Conservation (phyloP, 2,888 invertebrate genomes). For the Diadegma fenestrale region DNA sequence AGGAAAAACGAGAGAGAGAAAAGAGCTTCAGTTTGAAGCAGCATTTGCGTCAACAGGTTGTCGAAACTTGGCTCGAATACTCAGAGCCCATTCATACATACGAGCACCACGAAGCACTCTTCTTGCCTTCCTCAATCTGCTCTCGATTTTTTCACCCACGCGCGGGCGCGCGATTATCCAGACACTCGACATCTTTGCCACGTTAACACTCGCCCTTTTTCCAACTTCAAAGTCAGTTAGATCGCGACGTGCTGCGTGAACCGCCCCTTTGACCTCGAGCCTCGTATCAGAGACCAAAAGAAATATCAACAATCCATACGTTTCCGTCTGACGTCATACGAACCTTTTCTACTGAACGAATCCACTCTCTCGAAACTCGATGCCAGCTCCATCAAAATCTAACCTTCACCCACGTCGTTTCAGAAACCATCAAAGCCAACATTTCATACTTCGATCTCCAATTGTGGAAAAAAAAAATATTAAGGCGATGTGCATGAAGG, state of each 20-base stretch:
- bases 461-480: background rate
- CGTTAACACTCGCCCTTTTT: constrained; percentile 24
- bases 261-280: constrained; percentile 27
- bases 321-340: constrained; percentile 27
- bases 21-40: constrained; percentile 16
- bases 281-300: constrained; percentile 17
- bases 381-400: constrained; percentile 15
- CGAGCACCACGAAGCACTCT: background rate
- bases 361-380: background rate
- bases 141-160: constrained; percentile 56
- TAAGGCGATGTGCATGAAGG: too few species aligned
- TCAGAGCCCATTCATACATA: background rate
- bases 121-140: constrained; percentile 39
- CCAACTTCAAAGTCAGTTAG: constrained; percentile 42
- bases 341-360: constrained; percentile 9
- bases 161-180: constrained; percentile 9
- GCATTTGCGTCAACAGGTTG: constrained; percentile 74
- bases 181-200: constrained; percentile 8
- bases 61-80: constrained; percentile 62
- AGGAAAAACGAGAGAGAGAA: constrained; percentile 10
- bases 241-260: constrained; percentile 32
- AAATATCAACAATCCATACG: constrained; percentile 40
- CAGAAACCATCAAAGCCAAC: background rate
- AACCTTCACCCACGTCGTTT: background rate
- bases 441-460: background rate